Evolutionary conservation across 2,797 vertebrate species (phyloP), one percentile per base, ranked within the genome.

Genomic region (Manis javanica): DNA sequence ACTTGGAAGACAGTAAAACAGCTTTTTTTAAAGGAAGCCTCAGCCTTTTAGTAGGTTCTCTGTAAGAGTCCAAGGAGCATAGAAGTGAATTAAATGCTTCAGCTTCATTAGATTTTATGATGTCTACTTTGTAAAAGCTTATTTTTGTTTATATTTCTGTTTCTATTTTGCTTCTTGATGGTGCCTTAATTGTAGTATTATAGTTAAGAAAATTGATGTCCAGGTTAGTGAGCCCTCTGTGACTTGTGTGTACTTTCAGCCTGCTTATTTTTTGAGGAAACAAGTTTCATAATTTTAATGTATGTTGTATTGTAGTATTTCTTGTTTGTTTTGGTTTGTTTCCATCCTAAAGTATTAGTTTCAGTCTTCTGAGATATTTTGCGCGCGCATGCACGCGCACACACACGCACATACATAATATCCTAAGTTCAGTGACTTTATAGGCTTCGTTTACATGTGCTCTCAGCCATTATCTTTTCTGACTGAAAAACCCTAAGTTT

Each of bases 51-150:
- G 21, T 90, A 79, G 42, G 68, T 90, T 92, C 86, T 85, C 86
- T 61, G 26, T 90, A 86, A 90, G 68, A 82, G 19, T 31, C 59
- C 26, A 64, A 81, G 59, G 46, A 75, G 34, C 75, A 87, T 55
- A 39, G 4, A 69, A 42, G 72, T 49, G 69, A 55, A 55, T 90
- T 57, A 57, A 90, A 82, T 81, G 26, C 37, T 78, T 66, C n/a
- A 72, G 53, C 49, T 95, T 90, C 49, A 81, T 74, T 86, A 87
- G 15, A 86, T 87, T 82, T 95, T 93, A 69, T 64, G 81, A n/a
- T 46, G 19, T 92, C 92, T 90, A 49, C 31, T 82, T 90, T 81
- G 49, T 24, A 90, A 86, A 87, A 84, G 31, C 37, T 75, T 72
- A 49, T 51, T 85, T 64, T 89, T 46, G 2, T 84, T 92, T 77